Evolutionary conservation across 2,113 vertebrate species (phyloP).

Genomic region (Aepyceros melampus): DNA sequence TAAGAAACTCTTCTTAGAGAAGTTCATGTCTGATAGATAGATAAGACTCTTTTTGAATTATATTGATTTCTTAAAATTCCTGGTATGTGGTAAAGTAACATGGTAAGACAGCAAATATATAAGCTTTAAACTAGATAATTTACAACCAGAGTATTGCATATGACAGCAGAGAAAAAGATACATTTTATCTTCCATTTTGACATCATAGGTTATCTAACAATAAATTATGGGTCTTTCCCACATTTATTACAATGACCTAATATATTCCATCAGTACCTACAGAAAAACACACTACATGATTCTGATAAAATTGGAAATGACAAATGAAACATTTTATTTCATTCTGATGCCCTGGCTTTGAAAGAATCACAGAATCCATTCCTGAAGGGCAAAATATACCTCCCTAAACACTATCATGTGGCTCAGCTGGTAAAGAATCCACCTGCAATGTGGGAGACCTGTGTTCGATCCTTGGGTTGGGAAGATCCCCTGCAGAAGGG

Average conservation of each 20-base stretch:
- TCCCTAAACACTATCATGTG: not conserved
- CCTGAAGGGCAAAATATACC: not conserved
- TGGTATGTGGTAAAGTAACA: not conserved
- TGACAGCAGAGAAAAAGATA: not conserved
- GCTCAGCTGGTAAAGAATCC: not conserved
- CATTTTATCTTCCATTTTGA: not conserved
- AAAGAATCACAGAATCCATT: not conserved
- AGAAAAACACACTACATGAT: not conserved
- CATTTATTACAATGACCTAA: not conserved
- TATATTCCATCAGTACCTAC: not conserved
- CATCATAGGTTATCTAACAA: not conserved
- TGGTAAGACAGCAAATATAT: not conserved
- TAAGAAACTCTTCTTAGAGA: not conserved
- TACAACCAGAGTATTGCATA: not conserved
- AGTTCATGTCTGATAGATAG: not conserved
- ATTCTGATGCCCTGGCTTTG: not conserved
- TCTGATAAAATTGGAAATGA: not conserved
- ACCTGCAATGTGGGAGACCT: not conserved
- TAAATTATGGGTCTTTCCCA: not conserved
- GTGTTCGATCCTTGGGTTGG: not conserved
- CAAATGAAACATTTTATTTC: not conserved
- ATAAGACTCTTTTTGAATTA: not conserved
- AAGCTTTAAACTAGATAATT: not conserved
- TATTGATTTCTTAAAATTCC: not conserved
- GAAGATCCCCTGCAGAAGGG: not conserved